These are phyloP conservation scores for Pipistrellus nathusii DNA, from an alignment of 2,797 vertebrate genomes.

Conservation along the genomic window DNA sequence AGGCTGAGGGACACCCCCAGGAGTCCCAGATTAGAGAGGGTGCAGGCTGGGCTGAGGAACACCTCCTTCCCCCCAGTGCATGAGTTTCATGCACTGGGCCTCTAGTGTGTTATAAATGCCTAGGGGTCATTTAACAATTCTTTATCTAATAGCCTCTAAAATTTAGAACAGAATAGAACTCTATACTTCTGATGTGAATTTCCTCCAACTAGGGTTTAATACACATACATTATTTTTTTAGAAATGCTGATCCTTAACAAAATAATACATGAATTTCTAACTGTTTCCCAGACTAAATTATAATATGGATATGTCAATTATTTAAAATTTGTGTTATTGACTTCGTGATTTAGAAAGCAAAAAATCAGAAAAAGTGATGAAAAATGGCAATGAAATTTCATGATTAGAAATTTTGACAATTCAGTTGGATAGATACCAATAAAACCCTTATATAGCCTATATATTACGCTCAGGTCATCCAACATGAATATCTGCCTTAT, in stretches of 20 bases:
- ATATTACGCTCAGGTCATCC: neutral
- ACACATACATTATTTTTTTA: neutral
- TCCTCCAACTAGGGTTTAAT: neutral
- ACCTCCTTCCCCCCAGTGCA: too few species aligned
- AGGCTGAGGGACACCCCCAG: too few species aligned
- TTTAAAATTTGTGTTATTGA: neutral
- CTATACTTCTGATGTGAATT: neutral
- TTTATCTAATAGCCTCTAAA: neutral
- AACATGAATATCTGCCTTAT: neutral
- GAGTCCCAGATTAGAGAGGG: too few species aligned
- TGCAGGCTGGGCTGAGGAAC: too few species aligned
- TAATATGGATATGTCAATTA: neutral
- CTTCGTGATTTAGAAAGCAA: neutral
- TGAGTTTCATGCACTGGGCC: too few species aligned
- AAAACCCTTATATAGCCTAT: neutral
- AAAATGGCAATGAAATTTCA: neutral
- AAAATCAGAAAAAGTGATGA: neutral
- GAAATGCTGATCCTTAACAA: neutral
- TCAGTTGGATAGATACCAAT: neutral
- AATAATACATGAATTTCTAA: neutral
- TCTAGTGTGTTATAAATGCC: neutral
- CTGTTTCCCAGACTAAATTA: neutral
- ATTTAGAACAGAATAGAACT: neutral
- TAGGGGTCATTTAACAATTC: neutral
- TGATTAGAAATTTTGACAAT: neutral